These are phyloP conservation scores for Dryomyza anilis DNA, from an alignment of 2,888 invertebrate species.

Conservation along the genomic window DNA sequence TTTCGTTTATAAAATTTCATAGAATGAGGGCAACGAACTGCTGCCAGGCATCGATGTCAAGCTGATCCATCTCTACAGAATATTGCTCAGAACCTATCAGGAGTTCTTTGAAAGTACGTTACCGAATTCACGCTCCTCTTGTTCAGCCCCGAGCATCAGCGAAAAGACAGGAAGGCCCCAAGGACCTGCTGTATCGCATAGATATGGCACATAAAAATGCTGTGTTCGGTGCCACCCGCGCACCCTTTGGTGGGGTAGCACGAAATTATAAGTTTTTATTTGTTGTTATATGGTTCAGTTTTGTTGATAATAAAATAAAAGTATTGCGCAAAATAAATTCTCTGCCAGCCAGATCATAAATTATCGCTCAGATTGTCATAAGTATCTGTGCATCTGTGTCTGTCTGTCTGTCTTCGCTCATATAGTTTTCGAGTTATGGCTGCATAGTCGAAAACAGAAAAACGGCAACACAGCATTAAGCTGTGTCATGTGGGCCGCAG, in stretches of 20 bases:
- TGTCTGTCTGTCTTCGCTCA: background rate
- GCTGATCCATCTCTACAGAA: background rate
- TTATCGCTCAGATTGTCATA: background rate
- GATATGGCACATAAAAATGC: too few species aligned
- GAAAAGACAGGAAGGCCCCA: background rate
- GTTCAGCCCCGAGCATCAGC: background rate
- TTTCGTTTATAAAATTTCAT: too few species aligned
- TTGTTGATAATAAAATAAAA: background rate
- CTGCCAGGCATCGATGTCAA: background rate
- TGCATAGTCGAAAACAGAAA: background rate
- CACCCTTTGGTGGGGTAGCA: background rate
- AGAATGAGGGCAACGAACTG: background rate
- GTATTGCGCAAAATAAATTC: background rate
- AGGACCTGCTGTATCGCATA: too few species aligned
- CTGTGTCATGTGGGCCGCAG: background rate
- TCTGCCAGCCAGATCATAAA: too few species aligned
- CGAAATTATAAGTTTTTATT: background rate
- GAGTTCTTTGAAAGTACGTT: background rate
- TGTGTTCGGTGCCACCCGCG: conserved; percentile 2
- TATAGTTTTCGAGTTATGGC: conserved; percentile 8
- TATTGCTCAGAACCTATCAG: background rate
- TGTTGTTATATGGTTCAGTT: background rate
- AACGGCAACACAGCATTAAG: background rate
- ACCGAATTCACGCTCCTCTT: background rate
- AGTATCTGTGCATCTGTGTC: conserved; percentile 1